A percentile compares a stretch with the other conserved stretches of the same genome.
Conservation (phyloP, 2,113 vertebrate species). For the Rhinopomastus cyanomelas region DNA sequence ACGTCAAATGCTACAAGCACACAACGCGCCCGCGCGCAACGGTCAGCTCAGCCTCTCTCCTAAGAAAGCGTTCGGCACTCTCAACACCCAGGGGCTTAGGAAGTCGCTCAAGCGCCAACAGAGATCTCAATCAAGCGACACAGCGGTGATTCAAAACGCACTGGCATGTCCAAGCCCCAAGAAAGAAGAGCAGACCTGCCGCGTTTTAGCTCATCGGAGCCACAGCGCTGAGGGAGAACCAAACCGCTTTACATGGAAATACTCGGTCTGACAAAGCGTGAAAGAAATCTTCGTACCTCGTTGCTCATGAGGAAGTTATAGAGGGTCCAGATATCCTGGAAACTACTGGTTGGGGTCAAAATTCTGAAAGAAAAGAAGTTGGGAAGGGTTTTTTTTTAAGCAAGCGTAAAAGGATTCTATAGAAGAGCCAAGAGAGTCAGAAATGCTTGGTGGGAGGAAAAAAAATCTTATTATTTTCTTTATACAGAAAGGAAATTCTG, state of each 20-base stretch:
- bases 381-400: not conserved
- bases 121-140: too few relatives aligned
- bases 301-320: conserved; percentile 80
- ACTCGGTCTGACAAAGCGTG: not conserved
- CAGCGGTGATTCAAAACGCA: not conserved
- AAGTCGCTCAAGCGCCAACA: not conserved
- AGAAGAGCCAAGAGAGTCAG: not conserved
- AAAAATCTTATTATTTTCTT: not conserved
- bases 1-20: not conserved
- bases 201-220: not conserved
- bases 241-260: not conserved
- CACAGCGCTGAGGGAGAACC: not conserved
- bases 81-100: not conserved
- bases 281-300: conserved; percentile 77
- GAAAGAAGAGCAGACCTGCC: not conserved
- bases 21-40: too few relatives aligned
- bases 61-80: not conserved
- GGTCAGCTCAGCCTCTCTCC: too few relatives aligned
- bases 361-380: conserved; percentile 73
- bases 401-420: not conserved
- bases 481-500: not conserved
- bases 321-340: conserved; percentile 82
- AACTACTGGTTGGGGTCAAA: conserved; percentile 78
- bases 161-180: not conserved
- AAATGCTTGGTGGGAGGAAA: not conserved